phyloP scores from a whole-genome alignment of 92 coral and sea anemone species.

The Bergia sp. region DNA sequence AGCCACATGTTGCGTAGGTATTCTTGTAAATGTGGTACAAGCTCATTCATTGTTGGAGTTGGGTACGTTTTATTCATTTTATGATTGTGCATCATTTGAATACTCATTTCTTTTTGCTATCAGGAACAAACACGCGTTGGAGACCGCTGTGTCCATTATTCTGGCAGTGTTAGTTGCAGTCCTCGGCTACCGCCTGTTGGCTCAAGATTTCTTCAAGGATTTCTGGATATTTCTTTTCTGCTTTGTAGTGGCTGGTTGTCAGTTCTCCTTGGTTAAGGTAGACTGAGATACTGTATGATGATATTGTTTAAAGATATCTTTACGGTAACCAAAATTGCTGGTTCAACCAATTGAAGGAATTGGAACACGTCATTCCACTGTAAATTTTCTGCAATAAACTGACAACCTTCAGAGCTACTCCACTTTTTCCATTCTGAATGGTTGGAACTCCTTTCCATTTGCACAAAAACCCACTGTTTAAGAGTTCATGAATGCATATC shows the following conservation, averaged over 20 bases:
- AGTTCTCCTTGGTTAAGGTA: slow-evolving; percentile 97
- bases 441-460: too few relatives aligned
- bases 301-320: too few relatives aligned
- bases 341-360: too few relatives aligned
- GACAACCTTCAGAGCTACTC: too few relatives aligned
- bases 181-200: slow-evolving; percentile 92
- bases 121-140: slow-evolving; percentile 86
- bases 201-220: slow-evolving; percentile 87
- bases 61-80: background rate
- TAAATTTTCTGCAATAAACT: too few relatives aligned
- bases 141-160: slow-evolving; percentile 81
- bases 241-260: slow-evolving; percentile 97
- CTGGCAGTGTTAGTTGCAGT: slow-evolving; percentile 88
- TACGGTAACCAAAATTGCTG: too few relatives aligned
- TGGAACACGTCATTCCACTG: too few relatives aligned
- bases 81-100: background rate
- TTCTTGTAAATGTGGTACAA: background rate
- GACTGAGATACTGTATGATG: too few relatives aligned
- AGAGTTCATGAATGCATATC: too few relatives aligned
- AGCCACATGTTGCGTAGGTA: background rate
- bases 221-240: slow-evolving; percentile 98
- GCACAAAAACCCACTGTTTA: too few relatives aligned
- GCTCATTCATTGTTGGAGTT: background rate
- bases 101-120: background rate
- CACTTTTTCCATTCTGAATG: too few relatives aligned